Evolutionary conservation across 2,797 vertebrate genomes (phyloP), one percentile per base, ranked within the genome.

Genomic region (Chromis chromis): DNA sequence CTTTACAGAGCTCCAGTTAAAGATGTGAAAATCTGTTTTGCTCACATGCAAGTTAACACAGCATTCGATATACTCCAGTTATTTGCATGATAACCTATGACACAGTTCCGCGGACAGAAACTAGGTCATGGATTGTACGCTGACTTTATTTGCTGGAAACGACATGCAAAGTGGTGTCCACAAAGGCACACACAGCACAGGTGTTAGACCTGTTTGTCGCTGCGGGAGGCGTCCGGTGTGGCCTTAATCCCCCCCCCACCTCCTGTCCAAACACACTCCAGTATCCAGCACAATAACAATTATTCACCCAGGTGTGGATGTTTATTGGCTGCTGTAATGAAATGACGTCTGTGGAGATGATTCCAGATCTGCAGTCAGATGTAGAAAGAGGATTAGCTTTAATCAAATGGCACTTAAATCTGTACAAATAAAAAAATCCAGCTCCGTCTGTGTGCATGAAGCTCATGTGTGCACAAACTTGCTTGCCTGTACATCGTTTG

Each of bases 71-170:
- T 9, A 22, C 17, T 2, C 31, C 13, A 19, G 3, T 61, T 27
- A 33, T 0, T 59, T 36, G 24, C 67, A 40, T 46, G 39, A 39
- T 48, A 59, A 84, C 68, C 81, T 76, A 1, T 78, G 70, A 76
- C 84, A 82, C 82, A 76, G 68, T 79, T 86, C 81, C 46, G n/a
- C 42, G 22, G 27, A 56, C 57, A 40, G 40, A 78, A 86, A 83
- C 65, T 79, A 62, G 76, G 86, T 78, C 82, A 63, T 1, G 12
- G n/a, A 46, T 31, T 50, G 33, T 62, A 42, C 25, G 50, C n/a
- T 3, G 27, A 53, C 58, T n/a, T 17, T 53, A 33, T 65, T 49
- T 76, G 57, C 50, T 60, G 25, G 42, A 31, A n/a, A 24, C 31
- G 22, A 69, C 54, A 54, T 70, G 46, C 46, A 74, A 75, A 79